Percentiles rank a stretch among this genome's conserved stretches.
Evolutionary conservation across 2,888 invertebrate species (phyloP).

Genomic region (Unio pictorum): DNA sequence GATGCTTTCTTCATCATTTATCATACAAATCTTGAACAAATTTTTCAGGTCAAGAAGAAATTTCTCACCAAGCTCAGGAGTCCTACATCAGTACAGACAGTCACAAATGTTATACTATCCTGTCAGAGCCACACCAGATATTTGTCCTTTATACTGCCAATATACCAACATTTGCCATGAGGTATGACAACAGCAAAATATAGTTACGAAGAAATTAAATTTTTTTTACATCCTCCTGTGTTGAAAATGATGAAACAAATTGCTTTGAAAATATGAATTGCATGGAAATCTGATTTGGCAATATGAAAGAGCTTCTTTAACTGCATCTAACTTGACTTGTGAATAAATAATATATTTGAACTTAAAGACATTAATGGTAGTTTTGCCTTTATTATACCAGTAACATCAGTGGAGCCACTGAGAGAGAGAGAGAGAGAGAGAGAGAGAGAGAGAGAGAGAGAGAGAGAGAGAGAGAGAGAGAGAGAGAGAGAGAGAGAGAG

Average conservation of each 20-base stretch:
- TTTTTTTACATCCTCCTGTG: no score
- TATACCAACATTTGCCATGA: slow-evolving; percentile 68
- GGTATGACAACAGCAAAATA: slow-evolving; percentile 38
- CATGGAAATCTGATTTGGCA: neutral
- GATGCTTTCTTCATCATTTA: neutral
- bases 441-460: no score
- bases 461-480: no score
- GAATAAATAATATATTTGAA: no score
- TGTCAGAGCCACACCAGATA: slow-evolving; percentile 53
- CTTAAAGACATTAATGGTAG: no score
- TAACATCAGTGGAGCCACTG: no score
- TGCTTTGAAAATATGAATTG: no score
- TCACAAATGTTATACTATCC: slow-evolving; percentile 65
- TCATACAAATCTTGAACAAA: neutral
- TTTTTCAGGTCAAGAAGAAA: slow-evolving; percentile 51
- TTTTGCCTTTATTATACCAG: no score
- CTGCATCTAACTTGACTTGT: neutral
- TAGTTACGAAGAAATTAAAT: neutral
- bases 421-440: no score
- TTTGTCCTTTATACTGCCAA: slow-evolving; percentile 53
- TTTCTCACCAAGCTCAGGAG: slow-evolving; percentile 57
- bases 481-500: no score
- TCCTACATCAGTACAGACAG: slow-evolving; percentile 62
- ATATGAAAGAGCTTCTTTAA: neutral
- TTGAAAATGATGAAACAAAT: no score